These are phyloP conservation scores for Porphyrio hochstetteri DNA, from an alignment of 2,113 vertebrate species.

Conservation along the genomic window DNA sequence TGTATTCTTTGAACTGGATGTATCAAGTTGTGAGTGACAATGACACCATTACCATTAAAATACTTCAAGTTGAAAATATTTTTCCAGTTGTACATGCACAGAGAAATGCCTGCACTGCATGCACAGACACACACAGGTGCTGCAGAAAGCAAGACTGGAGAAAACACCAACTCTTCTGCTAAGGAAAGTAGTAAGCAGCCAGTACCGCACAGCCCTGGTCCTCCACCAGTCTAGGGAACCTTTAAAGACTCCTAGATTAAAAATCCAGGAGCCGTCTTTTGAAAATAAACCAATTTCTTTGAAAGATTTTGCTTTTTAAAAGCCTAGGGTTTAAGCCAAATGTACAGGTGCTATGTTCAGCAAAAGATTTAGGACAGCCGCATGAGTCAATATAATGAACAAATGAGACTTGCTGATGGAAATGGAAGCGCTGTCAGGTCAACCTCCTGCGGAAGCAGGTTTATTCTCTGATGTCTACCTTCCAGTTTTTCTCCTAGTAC, in stretches of 20 bases:
- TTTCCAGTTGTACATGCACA: neutral
- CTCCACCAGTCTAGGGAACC: neutral
- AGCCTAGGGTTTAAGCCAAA: neutral
- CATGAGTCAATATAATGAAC: neutral
- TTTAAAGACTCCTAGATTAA: neutral
- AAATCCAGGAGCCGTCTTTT: neutral
- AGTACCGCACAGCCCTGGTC: neutral
- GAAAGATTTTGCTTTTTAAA: neutral
- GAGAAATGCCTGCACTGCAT: neutral
- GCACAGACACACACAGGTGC: neutral
- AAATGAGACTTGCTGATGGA: neutral
- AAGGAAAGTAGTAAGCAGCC: neutral
- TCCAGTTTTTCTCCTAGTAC: neutral
- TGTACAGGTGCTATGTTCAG: neutral
- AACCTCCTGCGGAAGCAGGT: neutral
- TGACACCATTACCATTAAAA: slow-evolving; percentile 36
- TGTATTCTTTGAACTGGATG: slow-evolving; percentile 20
- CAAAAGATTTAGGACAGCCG: neutral
- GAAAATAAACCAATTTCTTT: neutral
- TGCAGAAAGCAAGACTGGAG: neutral
- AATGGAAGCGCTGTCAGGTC: neutral
- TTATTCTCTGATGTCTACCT: neutral
- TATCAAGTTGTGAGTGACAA: neutral
- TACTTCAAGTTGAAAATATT: neutral
- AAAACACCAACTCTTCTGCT: neutral